A percentile compares a stretch with the other conserved stretches of the same genome.
Evolutionary conservation across 2,113 vertebrate species (phyloP).

Genomic region (Hippocampus barbouri): DNA sequence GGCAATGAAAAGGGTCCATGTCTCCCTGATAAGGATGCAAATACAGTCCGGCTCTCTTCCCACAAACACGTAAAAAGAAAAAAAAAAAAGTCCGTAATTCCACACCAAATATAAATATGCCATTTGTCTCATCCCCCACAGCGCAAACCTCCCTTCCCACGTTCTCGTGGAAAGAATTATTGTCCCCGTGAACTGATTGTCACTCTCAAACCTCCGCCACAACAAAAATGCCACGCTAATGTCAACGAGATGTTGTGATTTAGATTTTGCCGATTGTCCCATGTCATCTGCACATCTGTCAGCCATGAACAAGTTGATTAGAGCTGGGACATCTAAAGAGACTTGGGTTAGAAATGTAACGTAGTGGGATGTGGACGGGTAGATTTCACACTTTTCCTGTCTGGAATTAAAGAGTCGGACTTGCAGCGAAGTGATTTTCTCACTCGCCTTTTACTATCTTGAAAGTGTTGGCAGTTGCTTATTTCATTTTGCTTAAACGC

Average conservation of each 20-base stretch:
- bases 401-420: slow-evolving; percentile 57
- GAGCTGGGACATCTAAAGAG: slow-evolving; percentile 70
- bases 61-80: slow-evolving; percentile 53
- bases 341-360: slow-evolving; percentile 37
- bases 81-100: slow-evolving; percentile 69
- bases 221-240: slow-evolving; percentile 80
- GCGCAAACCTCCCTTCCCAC: not conserved
- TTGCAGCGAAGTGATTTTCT: slow-evolving; percentile 58
- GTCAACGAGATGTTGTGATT: slow-evolving; percentile 78
- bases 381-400: slow-evolving; percentile 39
- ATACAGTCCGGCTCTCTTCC: slow-evolving; percentile 50
- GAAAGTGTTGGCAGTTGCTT: slow-evolving; percentile 45
- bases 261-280: slow-evolving; percentile 70
- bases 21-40: slow-evolving; percentile 63
- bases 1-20: slow-evolving; percentile 62
- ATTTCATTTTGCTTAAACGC: slow-evolving; percentile 41
- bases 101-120: slow-evolving; percentile 72
- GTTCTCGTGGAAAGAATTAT: slow-evolving; percentile 52
- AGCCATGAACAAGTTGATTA: slow-evolving; percentile 64
- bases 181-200: slow-evolving; percentile 59
- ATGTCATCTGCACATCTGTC: slow-evolving; percentile 61
- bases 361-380: slow-evolving; percentile 12
- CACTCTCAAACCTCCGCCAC: slow-evolving; percentile 63
- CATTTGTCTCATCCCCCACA: slow-evolving; percentile 30
- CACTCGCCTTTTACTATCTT: slow-evolving; percentile 52